Evolutionary conservation across 2,888 invertebrate species (phyloP), one percentile per base, ranked within the genome.

Genomic region (Lamproptera curius): DNA sequence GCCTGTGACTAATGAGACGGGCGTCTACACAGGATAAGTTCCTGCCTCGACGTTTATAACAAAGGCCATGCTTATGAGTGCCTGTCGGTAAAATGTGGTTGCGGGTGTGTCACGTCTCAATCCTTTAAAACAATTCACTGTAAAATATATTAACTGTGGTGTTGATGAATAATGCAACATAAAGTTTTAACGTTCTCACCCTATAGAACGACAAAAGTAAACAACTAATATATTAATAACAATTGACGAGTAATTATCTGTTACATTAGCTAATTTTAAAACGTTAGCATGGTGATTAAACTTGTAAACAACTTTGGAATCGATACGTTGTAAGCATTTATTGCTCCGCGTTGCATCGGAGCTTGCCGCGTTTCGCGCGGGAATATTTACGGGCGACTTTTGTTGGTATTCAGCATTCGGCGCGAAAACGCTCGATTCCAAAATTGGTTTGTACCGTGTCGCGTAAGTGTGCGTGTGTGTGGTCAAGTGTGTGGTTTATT

Each of bases 401-500:
- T 20, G 3, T 20, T 39, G 34, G 6, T n/a, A 26, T 16, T 26
- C 14, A 34, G 1, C 1, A 20, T 17, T 28, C 2, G 41, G 49
- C 35, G 44, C 43, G 39, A 50, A 44, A 42, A 42, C 47, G 41
- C 55, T 62, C 57, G 63, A 58, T 69, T 69, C 62, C 59, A 57
- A 64, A 67, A 58, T 62, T 56, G 56, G 58, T 63, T 52, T 55
- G 59, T 63, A 58, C 51, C 52, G 58, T 55, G 66, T 68, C 62
- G 61, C 59, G 65, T 46, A 47, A 42, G 51, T 63, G 65, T 67
- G 68, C 67, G 66, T 56, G 51, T 56, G 56, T 55, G 58, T 64
- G 70, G 58, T 72, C 67, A 72, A 76, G 70, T 78, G 69, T 65
- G 71, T 76, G 75, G 88, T 87, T 89, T 49, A 76, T 89, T 88